phyloP scores from a whole-genome alignment of 2,888 invertebrate genomes.

The Capitulum mitella region DNA sequence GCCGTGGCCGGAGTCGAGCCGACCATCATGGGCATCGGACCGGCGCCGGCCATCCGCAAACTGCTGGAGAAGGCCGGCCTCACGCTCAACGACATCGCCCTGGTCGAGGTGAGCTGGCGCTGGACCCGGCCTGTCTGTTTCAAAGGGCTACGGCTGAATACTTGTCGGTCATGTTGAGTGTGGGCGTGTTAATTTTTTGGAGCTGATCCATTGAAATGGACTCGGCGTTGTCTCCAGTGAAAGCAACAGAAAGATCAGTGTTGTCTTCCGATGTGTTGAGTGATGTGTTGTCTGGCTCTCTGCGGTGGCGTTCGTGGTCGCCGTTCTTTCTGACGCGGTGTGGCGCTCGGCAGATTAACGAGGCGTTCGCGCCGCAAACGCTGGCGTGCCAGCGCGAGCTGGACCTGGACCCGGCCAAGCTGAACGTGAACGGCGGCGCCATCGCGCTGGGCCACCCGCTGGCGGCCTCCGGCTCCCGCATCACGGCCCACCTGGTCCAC shows the following conservation, averaged over 20 bases:
- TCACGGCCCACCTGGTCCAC: conserved; percentile 82
- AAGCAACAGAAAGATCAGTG: no score
- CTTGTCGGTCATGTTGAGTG: no score
- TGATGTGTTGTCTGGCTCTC: no score
- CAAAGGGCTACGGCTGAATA: no score
- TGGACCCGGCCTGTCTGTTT: no score
- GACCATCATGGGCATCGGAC: conserved; percentile 95
- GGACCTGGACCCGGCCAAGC: conserved; percentile 71
- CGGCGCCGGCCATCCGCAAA: conserved; percentile 84
- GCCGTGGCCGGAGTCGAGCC: conserved; percentile 93
- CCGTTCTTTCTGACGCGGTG: no score
- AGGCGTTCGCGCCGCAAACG: conserved; percentile 94
- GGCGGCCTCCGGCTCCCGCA: conserved; percentile 88
- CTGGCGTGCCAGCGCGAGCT: conserved; percentile 85
- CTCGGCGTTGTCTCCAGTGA: no score
- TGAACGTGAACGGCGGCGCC: conserved; percentile 94
- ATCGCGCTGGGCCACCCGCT: conserved; percentile 96
- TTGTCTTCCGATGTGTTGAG: no score
- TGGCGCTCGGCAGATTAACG: conserved; percentile 68
- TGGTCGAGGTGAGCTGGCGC: conserved; percentile 84
- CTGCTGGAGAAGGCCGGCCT: conserved; percentile 71
- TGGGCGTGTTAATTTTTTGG: no score
- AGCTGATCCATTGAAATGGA: no score
- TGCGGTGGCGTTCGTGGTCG: no score
- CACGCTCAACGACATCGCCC: conserved; percentile 75